These are phyloP conservation scores for Caenorhabditis sulstoni DNA, from an alignment of 2,888 invertebrate genomes.

Conservation along the genomic window DNA sequence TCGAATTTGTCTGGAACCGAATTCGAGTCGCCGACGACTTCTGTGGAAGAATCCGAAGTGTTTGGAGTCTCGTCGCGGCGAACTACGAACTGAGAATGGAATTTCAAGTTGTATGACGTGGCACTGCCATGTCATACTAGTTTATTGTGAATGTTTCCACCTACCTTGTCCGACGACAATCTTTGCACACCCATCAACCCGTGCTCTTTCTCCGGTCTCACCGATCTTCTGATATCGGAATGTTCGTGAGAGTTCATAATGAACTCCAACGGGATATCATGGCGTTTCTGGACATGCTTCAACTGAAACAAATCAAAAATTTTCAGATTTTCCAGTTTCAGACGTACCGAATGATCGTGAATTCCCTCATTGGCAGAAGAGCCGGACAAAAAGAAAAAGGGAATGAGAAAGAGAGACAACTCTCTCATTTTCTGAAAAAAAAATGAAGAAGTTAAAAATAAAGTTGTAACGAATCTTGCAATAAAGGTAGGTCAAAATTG, in stretches of 20 bases:
- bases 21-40: constrained; percentile 40
- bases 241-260: constrained; percentile 53
- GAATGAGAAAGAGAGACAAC: no score
- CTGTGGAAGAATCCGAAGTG: constrained; percentile 26
- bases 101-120: background rate
- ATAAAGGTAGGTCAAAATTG: background rate
- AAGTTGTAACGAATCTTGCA: no score
- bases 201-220: constrained; percentile 25
- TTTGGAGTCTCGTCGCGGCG: constrained; percentile 30
- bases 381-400: no score
- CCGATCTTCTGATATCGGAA: constrained; percentile 51
- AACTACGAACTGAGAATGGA: constrained; percentile 21
- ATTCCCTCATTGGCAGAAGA: no score
- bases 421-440: no score
- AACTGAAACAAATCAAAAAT: constrained; percentile 26
- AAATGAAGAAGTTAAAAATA: no score
- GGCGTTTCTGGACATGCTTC: constrained; percentile 51
- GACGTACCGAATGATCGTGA: no score
- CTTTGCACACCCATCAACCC: constrained; percentile 16
- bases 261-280: constrained; percentile 50
- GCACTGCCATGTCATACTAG: no score
- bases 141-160: no score
- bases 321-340: background rate
- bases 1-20: constrained; percentile 67
- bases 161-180: constrained; percentile 34